Conservation (phyloP, 2,888 invertebrate genomes). For the Nomada goodeniana region DNA sequence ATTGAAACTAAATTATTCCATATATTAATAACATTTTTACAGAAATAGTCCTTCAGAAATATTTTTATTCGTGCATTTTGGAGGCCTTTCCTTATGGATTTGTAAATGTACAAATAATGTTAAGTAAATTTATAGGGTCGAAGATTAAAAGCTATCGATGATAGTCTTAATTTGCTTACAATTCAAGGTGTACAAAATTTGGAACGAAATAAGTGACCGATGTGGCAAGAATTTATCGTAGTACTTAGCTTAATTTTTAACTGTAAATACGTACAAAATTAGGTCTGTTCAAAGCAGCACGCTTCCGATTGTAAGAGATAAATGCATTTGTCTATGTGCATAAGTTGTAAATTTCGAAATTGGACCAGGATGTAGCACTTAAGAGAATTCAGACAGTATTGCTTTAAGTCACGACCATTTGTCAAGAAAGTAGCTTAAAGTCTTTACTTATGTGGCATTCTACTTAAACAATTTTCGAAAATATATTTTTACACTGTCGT, state of each 20-base stretch:
- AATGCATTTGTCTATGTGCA: constrained; percentile 37
- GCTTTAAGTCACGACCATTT: constrained; percentile 27
- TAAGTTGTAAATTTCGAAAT: constrained; percentile 55
- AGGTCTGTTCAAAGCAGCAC: constrained; percentile 1
- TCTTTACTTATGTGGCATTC: constrained; percentile 52
- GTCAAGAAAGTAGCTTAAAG: constrained; percentile 22
- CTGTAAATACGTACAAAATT: constrained; percentile 41
- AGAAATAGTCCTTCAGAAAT: constrained; percentile 2
- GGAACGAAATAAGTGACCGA: constrained; percentile 16
- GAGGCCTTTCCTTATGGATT: constrained; percentile 27
- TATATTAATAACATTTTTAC: constrained; percentile 17
- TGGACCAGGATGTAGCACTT: constrained; percentile 34
- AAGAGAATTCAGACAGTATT: constrained; percentile 52
- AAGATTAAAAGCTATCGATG: constrained; percentile 13
- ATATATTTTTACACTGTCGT: constrained; percentile 38
- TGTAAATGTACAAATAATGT: constrained; percentile 56
- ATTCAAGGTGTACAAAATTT: constrained; percentile 5
- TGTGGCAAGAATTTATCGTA: background rate
- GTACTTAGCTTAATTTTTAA: constrained; percentile 25
- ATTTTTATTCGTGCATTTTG: constrained; percentile 26
- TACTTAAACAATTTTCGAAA: constrained; percentile 58
- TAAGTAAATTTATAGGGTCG: constrained; percentile 17
- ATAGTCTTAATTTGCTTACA: constrained; percentile 10
- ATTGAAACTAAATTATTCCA: constrained; percentile 25
- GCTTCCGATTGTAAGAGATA: background rate